Evolutionary conservation across 2,113 vertebrate genomes (phyloP), one percentile per base, ranked within the genome.

Genomic region (Leuciscus idus): DNA sequence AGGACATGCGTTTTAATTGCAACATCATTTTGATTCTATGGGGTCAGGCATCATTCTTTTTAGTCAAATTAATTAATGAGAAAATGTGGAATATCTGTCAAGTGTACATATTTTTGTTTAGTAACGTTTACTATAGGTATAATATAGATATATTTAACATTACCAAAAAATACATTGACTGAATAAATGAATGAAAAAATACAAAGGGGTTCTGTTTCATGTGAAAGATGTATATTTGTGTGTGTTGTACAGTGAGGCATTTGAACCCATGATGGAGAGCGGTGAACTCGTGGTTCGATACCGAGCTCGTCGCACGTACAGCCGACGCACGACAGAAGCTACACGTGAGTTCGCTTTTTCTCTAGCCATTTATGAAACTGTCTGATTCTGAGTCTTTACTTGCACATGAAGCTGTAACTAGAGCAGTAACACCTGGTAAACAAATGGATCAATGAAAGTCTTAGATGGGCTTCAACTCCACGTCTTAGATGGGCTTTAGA

Each of bases 221-320:
- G 39, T 75, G 43, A 48, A 78, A 30, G 7, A 52, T 21, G 6
- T 52, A 6, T 39, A 15, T 80, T 23, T 78, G 46, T 85, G 11
- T 88, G 4, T 72, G 26, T 78, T 86, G 17, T 86, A 48, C 88
- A 97, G 97, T 13, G 97, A 97, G 89, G 97, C 95, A 0, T 97
- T 98, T 36, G 95, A 97, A 72, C 97, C 97, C 79, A 97, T 95
- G 79, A 94, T 96, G 94, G 96, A 98, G 82, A 96, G 96, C 21
- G 97, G 97, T 0, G 96, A 98, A 86, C 93, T 97, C 88, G 97
- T 97, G 43, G 97, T 97, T n/a, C 93, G 96, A 36, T 98, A 98
- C 87, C 95, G 95, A 0, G 96, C 96, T 19, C 95, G 96, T 23
- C 96, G 96, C 85, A 96, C 96, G 0, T 98, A 97, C 93, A 97